Conservation (phyloP, 2,113 vertebrate species). For the Esox niger region DNA sequence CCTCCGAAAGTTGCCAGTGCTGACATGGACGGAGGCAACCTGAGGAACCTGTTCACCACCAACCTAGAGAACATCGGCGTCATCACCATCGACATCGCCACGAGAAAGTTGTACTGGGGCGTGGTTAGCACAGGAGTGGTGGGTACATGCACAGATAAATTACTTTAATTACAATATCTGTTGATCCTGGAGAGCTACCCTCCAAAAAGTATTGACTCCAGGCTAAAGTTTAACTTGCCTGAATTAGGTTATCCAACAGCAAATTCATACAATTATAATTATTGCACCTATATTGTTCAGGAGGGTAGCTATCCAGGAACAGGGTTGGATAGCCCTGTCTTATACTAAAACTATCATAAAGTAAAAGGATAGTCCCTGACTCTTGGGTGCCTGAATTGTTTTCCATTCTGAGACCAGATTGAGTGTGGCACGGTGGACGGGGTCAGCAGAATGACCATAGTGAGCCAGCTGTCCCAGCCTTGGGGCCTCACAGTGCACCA, state of each 20-base stretch:
- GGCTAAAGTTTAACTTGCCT: too few species aligned
- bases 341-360: too few species aligned
- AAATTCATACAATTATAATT: too few species aligned
- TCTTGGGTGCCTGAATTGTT: not conserved
- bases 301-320: too few species aligned
- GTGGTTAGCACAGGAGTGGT: conserved; percentile 64
- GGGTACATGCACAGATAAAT: conserved; percentile 23
- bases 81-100: conserved; percentile 62
- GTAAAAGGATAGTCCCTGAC: not conserved
- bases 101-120: conserved; percentile 69
- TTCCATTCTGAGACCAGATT: conserved; percentile 53
- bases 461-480: conserved; percentile 65
- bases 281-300: too few species aligned
- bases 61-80: conserved; percentile 62
- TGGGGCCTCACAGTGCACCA: conserved; percentile 67
- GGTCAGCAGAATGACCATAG: conserved; percentile 46
- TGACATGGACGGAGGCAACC: conserved; percentile 71
- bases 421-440: conserved; percentile 72
- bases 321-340: too few species aligned
- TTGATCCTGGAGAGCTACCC: too few species aligned
- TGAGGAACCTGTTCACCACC: conserved; percentile 59
- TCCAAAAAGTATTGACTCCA: too few species aligned
- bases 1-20: conserved; percentile 69
- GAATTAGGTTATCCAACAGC: too few species aligned
- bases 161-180: too few species aligned